These are phyloP conservation scores for Odontocolon sp. DNA, from an alignment of 2,888 invertebrate species.

Conservation along the genomic window DNA sequence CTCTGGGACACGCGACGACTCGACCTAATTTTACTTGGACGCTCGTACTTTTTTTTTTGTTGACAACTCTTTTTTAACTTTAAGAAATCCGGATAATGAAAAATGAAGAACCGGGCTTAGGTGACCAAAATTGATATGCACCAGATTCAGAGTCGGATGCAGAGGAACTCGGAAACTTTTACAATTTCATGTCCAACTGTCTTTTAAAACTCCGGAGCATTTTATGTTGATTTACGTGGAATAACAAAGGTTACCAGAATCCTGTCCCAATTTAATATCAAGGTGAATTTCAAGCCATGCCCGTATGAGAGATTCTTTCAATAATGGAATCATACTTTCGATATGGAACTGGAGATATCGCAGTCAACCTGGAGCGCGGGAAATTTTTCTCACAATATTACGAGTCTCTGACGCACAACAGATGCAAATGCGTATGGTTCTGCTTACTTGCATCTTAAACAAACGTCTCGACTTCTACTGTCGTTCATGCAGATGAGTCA, in stretches of 20 bases:
- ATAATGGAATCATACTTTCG: slow-evolving; percentile 5
- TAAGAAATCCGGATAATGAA: background rate
- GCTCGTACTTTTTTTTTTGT: background rate
- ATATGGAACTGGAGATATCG: background rate
- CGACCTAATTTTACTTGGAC: background rate
- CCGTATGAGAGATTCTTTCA: background rate
- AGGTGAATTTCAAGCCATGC: too few species aligned
- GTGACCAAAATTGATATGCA: background rate
- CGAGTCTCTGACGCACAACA: background rate
- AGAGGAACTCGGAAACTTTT: too few species aligned
- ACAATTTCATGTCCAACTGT: too few species aligned
- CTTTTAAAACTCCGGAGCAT: too few species aligned
- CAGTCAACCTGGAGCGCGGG: background rate
- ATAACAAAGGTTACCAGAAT: too few species aligned
- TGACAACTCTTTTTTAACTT: background rate
- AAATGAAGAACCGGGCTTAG: background rate
- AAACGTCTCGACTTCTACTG: slow-evolving; percentile 24
- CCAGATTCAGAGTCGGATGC: background rate
- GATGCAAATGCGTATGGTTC: slow-evolving; percentile 16
- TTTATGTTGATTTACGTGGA: too few species aligned
- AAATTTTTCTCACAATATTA: slow-evolving; percentile 35
- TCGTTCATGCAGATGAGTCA: slow-evolving; percentile 35
- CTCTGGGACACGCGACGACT: background rate
- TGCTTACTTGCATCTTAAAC: background rate
- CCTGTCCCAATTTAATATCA: too few species aligned